These are phyloP conservation scores for Neodon shergylaensis DNA, from an alignment of 2,113 vertebrate species.

Conservation along the genomic window DNA sequence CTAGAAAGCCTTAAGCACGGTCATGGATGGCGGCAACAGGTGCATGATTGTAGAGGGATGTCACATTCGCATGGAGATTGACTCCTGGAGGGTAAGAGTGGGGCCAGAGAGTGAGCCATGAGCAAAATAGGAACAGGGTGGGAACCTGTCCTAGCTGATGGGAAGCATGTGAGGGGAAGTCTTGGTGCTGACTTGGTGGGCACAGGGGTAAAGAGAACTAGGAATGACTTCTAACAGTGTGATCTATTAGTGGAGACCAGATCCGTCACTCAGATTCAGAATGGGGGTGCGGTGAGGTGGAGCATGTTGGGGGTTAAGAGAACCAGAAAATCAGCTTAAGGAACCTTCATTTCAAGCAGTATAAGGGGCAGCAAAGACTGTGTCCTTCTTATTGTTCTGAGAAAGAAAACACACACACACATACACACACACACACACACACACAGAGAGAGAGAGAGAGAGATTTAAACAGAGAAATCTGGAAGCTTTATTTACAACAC, in stretches of 20 bases:
- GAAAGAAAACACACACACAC: too few species aligned
- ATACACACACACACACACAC: too few species aligned
- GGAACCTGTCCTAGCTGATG: fast-evolving
- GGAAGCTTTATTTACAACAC: background rate
- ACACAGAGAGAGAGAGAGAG: background rate
- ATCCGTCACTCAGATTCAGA: background rate
- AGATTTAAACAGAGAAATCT: background rate
- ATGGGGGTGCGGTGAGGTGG: background rate
- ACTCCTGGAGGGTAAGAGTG: background rate
- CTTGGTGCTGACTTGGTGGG: too few species aligned
- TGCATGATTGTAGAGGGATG: background rate
- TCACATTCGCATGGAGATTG: background rate
- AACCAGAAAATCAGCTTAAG: background rate
- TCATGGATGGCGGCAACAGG: background rate
- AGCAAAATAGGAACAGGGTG: background rate
- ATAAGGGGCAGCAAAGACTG: background rate
- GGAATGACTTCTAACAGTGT: background rate
- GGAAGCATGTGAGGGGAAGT: fast-evolving
- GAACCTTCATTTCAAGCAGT: background rate
- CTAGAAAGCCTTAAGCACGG: background rate
- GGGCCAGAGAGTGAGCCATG: background rate
- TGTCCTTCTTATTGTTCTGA: background rate
- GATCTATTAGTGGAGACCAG: background rate
- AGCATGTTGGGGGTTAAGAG: background rate
- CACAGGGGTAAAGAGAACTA: background rate